Evolutionary conservation across 30 jellyfish, hydroid and myxozoan genomes (phyloP), one percentile per base, ranked within the genome.

Genomic region (Hydractinia symbiolongicarpus): DNA sequence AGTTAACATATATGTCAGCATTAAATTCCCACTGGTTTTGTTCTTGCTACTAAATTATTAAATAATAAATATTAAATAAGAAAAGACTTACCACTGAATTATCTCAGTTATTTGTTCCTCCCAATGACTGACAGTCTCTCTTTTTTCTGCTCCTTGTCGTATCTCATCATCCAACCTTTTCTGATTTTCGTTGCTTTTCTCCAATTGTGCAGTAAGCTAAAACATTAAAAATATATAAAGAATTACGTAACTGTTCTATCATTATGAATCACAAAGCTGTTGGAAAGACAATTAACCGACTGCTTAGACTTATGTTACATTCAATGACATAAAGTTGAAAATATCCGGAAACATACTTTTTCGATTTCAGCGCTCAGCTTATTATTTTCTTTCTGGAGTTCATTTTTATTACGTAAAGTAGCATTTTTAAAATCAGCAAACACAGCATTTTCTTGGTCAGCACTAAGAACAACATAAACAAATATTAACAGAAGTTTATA

Each of bases 91-190:
- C 98, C 96, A 86, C 78, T 93, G 98, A 54, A 93, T 87, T n/a
- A 93, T 93, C 81, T 93, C 98, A 76, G 95, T 93, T 61, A 93
- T 85, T 83, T 93, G 98, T 77, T 93, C 98, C 78, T 93, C 98
- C 98, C 98, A 93, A 56, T 93, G 96, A 5, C 96, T 57, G 17
- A 93, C 96, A 0, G 96, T 96, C 69, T 84, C 96, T 56, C 96
- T 76, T 81, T 93, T 93, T 30, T 93, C 98, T 4, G 96, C 96
- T 5, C 81, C 84, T 17, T 81, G 89, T 69, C 98, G 88, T 53
- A 93, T 73, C 69, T 93, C 98, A 60, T 88, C 98, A 58, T 93
- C 98, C 16, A 93, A 55, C 72, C 84, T 90, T 70, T 82, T 87
- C 54, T 87, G 95, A 57, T 62, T 55, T 5, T 81, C 91, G 54